Evolutionary conservation across 2,888 invertebrate genomes (phyloP).

Genomic region (Cataglyphis rosenhaueri): DNA sequence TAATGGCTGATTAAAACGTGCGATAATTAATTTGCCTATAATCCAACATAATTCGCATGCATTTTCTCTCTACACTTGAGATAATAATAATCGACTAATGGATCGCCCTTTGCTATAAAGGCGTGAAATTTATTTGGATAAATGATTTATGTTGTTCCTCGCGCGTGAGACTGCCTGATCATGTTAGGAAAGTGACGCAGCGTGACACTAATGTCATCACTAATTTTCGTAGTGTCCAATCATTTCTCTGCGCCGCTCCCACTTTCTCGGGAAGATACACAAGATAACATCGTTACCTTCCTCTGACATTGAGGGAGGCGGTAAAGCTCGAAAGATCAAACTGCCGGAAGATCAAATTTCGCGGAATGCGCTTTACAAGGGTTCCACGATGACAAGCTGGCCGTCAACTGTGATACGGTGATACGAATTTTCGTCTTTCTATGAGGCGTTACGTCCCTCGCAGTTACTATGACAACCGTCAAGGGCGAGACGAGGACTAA

Average conservation of each 20-base stretch:
- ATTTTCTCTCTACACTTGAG: conserved; percentile 1
- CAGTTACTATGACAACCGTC: conserved; percentile 64
- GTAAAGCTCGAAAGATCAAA: conserved; percentile 38
- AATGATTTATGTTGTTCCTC: conserved; percentile 41
- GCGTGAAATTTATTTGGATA: conserved; percentile 41
- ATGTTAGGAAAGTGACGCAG: conserved; percentile 12
- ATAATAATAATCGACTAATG: conserved; percentile 44
- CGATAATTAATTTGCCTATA: conserved; percentile 28
- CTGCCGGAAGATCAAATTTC: conserved; percentile 60
- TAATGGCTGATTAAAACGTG: conserved; percentile 31
- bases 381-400: conserved; percentile 21
- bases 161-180: conserved; percentile 7
- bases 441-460: conserved; percentile 53
- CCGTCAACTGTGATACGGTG: conserved; percentile 1
- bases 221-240: conserved; percentile 44
- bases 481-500: conserved; percentile 49
- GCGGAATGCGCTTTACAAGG: conserved; percentile 50
- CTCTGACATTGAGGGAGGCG: conserved; percentile 51
- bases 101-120: conserved; percentile 3
- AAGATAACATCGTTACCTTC: conserved; percentile 56
- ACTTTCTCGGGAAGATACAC: conserved; percentile 45
- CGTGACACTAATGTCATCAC: conserved; percentile 38
- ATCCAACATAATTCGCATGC: conserved; percentile 15
- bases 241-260: conserved; percentile 47
- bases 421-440: conserved; percentile 45